Evolutionary conservation across 2,888 invertebrate species (phyloP), one percentile per base, ranked within the genome.

Genomic region (Ectemnius cavifrons): DNA sequence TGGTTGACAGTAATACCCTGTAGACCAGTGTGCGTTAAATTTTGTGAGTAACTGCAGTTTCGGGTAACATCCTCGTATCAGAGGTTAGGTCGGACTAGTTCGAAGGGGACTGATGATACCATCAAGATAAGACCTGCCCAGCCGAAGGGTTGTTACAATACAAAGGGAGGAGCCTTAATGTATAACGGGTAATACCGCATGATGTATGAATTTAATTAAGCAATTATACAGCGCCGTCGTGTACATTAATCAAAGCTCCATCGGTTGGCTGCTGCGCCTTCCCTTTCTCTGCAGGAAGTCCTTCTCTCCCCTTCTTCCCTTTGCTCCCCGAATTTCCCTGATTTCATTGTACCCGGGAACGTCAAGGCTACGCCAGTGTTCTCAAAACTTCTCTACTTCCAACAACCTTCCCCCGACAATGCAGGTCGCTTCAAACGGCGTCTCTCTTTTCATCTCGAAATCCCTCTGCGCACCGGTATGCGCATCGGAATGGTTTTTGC

Each of bases 141-240:
- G 81, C 75, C 47, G 63, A 75, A 71, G 73, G 81, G 78, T 81
- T 73, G 68, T 77, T 79, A 80, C 76, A 79, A 79, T 79, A 80
- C 76, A 79, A 79, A 80, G 75, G 76, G 77, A 59, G 72, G 75
- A 65, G 80, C 77, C 77, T 65, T 63, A 52, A 49, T 72, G 77
- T 65, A 70, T 67, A 63, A 76, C 74, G 78, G 65, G 63, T 85
- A 87, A 85, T 87, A 77, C 83, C 83, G 65, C 71, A 67, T 88
- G 87, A 87, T 87, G 73, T 83, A 87, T 87, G 87, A 86, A 87
- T 85, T 87, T 88, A 87, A 88, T 88, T 86, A 87, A 87, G 84
- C 83, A 85, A 87, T 87, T 88, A 85, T 83, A 81, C 80, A 82
- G 75, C 79, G 64, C 69, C 71, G 70, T 58, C 70, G 71, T 71